Evolutionary conservation across 2,113 vertebrate species (phyloP), one percentile per base, ranked within the genome.

Genomic region (Orycteropus afer): DNA sequence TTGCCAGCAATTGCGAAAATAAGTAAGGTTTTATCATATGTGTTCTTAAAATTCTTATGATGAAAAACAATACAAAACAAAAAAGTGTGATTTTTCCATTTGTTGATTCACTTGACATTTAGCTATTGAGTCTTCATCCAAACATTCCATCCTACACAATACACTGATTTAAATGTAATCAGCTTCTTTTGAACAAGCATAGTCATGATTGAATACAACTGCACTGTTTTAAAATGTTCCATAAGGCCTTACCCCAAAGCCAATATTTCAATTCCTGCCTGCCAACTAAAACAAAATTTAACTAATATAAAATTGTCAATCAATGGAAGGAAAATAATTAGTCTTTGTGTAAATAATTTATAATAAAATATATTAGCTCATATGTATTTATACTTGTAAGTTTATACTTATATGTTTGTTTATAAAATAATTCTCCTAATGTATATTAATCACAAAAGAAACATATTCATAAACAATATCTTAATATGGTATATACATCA

Each of bases 381-480:
- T 90, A 91, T 57, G 47, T 29, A 69, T 51, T 89, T 87, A 59
- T 17, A 40, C 82, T 57, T 87, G 20, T 18, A 53, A 20, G 6
- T 57, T 65, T 65, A 37, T 93, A 65, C 82, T 86, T 18, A 49
- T 77, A 77, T 49, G 2, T 27, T 55, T 74, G 42, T 69, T 91
- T 95, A 69, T 32, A 92, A 86, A 81, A 76, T 74, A 92, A 77
- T 82, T 2, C 0, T 92, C 10, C 84, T 20, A 42, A 61, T 71
- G 17, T 80, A 40, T 94, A 12, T 71, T 93, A 95, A 93, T 83
- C 37, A 45, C 82, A 61, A 61, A 89, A 83, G 61, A 53, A 81
- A 67, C 5, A 55, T 71, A 15, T 73, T 89, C 63, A 34, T 79
- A 76, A 96, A 86, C 79, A 95, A 61, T 87, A 22, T 71, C 3